Evolutionary conservation across 2,797 vertebrate genomes (phyloP).

Genomic region (Darevskia mixta): DNA sequence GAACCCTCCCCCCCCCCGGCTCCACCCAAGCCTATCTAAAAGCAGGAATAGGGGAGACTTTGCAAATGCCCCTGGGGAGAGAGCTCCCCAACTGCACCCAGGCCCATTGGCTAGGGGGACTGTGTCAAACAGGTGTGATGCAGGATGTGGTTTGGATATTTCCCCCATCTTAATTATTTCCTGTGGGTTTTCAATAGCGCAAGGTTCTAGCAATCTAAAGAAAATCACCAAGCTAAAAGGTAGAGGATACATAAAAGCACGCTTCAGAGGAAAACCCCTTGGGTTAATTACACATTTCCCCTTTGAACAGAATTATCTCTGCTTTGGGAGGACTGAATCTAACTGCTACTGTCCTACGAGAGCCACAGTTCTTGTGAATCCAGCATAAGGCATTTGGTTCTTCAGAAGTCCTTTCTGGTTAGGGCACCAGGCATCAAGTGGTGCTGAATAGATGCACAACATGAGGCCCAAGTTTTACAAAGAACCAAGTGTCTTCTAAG

Average conservation of each 20-base stretch:
- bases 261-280: constrained; percentile 55
- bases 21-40: no score
- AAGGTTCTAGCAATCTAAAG: constrained; percentile 31
- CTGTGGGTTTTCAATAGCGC: constrained; percentile 38
- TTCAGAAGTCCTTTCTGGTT: no score
- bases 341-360: not conserved
- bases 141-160: constrained; percentile 48
- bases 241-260: constrained; percentile 26
- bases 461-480: not conserved
- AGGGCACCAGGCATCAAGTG: not conserved
- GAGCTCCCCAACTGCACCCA: not conserved
- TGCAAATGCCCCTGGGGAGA: not conserved
- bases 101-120: not conserved
- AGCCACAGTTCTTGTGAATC: not conserved
- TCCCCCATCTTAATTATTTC: constrained; percentile 47
- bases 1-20: no score
- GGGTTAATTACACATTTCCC: constrained; percentile 32
- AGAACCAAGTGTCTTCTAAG: not conserved
- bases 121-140: constrained; percentile 38
- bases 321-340: not conserved
- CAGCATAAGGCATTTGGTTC: not conserved
- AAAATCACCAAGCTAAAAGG: constrained; percentile 40
- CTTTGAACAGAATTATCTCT: constrained; percentile 26
- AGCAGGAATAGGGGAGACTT: not conserved
- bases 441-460: no score